Conservation (phyloP, 2,113 vertebrate species). For the Menura novaehollandiae region DNA sequence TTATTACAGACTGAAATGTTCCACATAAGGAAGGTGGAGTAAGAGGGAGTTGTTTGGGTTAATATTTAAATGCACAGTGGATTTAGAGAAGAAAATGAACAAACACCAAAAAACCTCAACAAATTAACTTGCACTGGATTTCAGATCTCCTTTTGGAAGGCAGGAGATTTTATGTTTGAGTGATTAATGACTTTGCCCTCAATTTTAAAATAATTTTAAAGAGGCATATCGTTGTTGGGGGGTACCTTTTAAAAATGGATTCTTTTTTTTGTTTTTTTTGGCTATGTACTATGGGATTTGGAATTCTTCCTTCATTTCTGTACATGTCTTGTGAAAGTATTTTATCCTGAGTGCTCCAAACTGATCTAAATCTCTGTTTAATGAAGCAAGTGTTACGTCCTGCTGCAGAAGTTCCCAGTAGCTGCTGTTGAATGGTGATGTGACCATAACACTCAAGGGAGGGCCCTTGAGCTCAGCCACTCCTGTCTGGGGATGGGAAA, state of each 20-base stretch:
- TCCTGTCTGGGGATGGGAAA: background rate
- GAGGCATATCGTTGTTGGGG: background rate
- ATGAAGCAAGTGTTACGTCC: background rate
- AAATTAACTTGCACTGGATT: background rate
- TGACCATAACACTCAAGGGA: background rate
- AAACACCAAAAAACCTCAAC: background rate
- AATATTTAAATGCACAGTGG: background rate
- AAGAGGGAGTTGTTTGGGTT: background rate
- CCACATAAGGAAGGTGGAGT: background rate
- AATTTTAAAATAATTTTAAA: background rate
- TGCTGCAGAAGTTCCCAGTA: background rate
- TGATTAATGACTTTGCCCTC: background rate
- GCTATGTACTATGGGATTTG: background rate
- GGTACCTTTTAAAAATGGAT: background rate
- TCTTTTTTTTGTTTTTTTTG: background rate
- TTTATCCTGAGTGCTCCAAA: background rate
- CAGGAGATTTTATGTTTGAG: background rate
- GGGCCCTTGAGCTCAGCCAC: background rate
- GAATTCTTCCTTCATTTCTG: background rate
- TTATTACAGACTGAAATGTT: background rate
- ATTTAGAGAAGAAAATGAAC: background rate
- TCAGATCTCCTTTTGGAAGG: background rate
- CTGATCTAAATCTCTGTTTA: background rate
- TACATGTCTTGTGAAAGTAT: background rate
- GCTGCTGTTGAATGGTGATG: background rate